Evolutionary conservation across 2,113 vertebrate species (phyloP), one percentile per base, ranked within the genome.

Genomic region (Castor canadensis): DNA sequence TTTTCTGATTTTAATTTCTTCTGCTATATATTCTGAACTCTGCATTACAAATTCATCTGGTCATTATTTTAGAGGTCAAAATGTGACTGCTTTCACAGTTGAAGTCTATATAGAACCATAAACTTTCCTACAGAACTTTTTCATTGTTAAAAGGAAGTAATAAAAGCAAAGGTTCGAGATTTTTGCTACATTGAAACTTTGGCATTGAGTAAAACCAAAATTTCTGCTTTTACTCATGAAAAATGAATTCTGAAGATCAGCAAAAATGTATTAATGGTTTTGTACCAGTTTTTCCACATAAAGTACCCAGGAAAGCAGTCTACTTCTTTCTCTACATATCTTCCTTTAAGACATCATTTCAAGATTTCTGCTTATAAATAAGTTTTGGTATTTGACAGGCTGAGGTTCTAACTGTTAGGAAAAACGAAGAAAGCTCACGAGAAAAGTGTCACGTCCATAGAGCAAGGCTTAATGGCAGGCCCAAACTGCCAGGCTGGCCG

Each of bases 31-130:
- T 1, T 66, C 20, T 54, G 72, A 72, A 67, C 17, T 43, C 69
- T 24, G 24, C 10, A 56, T 75, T 86, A 66, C 26, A 72, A 84
- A 93, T 80, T 52, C 58, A 89, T 28, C 40, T 47, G 24, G 62
- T 75, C 77, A 93, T 93, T 93, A 91, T 89, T 89, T 94, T 83
- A 22, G 10, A 89, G 93, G 56, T 80, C 69, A 95, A 69, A 86
- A 86, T 93, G 62, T 85, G 24, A 45, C 73, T 86, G 52, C 38
- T 93, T n/a, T 40, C 38, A 86, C 3, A 79, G 19, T 43, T 58
- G n/a, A 85, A 86, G 9, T 52, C 20, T 89, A 49, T 24, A 52
- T 22, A 79, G 69, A 83, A 75, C 20, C 94, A 87, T 45, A 58
- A 91, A 83, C 43, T 86, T 71, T 62, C 83, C 13, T 56, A 56